These are phyloP conservation scores for Troglohyphantes excavatus DNA, from an alignment of 2,888 invertebrate species.

Conservation along the genomic window DNA sequence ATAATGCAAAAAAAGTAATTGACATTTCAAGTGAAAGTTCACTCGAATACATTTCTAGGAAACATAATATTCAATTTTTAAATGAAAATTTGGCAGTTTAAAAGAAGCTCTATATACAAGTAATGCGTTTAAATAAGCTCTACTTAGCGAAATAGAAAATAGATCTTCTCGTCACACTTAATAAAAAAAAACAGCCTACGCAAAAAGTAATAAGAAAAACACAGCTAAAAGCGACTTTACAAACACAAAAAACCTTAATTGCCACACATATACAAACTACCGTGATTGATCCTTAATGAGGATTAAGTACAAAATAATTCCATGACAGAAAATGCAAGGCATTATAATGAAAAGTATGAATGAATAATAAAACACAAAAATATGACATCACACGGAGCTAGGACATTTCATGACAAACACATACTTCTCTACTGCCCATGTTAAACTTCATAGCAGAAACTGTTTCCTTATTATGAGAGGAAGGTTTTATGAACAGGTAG, in stretches of 20 bases:
- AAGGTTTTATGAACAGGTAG: constrained; percentile 46
- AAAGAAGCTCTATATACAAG: constrained; percentile 35
- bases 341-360: constrained; percentile 62
- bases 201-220: constrained; percentile 52
- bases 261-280: constrained; percentile 65
- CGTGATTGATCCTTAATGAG: constrained; percentile 52
- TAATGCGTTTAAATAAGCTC: constrained; percentile 36
- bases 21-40: too few species aligned
- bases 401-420: constrained; percentile 78
- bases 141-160: constrained; percentile 43
- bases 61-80: too few species aligned
- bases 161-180: constrained; percentile 30
- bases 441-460: constrained; percentile 41
- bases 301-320: constrained; percentile 63
- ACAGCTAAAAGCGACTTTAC: constrained; percentile 62
- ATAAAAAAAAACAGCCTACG: constrained; percentile 42
- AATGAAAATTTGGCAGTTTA: constrained; percentile 29
- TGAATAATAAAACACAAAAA: constrained; percentile 77
- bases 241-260: constrained; percentile 54
- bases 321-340: constrained; percentile 67
- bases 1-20: too few species aligned
- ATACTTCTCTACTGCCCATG: constrained; percentile 77
- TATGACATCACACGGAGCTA: constrained; percentile 79
- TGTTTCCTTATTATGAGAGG: constrained; percentile 15
- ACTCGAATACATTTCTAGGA: too few species aligned